phyloP scores from a whole-genome alignment of 1,140 invertebrate species.

The Cydia strobilella region DNA sequence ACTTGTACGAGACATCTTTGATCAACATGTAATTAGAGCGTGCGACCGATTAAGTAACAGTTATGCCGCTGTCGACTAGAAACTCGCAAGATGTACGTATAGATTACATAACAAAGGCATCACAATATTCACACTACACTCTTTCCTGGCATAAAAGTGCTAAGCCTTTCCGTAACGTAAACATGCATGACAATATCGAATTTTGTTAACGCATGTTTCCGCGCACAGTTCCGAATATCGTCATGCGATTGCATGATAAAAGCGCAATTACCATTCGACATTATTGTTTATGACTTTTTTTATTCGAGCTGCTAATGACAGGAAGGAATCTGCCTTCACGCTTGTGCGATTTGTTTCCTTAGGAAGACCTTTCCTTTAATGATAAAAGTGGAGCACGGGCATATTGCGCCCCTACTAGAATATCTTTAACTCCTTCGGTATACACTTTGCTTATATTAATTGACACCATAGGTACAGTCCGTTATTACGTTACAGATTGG shows the following conservation, averaged over 20 bases:
- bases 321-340: conserved; percentile 1
- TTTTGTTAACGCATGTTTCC: conserved; percentile 1
- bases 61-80: conserved; percentile 30
- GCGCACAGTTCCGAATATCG: conserved; percentile 17
- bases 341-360: background rate
- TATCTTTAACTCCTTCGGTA: no score
- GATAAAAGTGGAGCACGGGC: background rate
- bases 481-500: no score
- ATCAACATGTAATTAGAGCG: conserved; percentile 50
- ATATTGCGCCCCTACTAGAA: no score
- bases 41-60: conserved; percentile 57
- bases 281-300: conserved; percentile 4
- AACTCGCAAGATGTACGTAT: conserved; percentile 11
- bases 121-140: background rate
- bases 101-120: conserved; percentile 8
- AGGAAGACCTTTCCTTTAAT: background rate
- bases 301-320: background rate
- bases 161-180: conserved; percentile 1
- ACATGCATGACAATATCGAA: background rate
- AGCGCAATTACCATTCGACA: background rate
- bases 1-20: conserved; percentile 23
- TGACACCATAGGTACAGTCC: no score
- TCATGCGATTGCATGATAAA: conserved; percentile 19
- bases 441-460: no score
- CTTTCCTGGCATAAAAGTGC: background rate